Conservation (phyloP, 1,140 invertebrate species). For the Calycopis cecrops region DNA sequence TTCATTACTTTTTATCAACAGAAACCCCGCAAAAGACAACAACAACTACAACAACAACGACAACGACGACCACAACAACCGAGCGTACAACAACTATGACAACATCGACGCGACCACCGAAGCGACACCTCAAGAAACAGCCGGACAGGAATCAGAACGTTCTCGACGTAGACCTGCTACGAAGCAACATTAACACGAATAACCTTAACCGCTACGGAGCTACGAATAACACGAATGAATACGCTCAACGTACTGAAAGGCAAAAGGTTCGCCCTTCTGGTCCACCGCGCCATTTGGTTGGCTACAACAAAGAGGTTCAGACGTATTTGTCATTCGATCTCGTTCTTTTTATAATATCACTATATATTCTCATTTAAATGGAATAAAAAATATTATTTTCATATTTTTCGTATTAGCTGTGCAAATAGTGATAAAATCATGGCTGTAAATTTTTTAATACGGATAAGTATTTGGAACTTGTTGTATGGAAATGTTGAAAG, state of each 20-base stretch:
- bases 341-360: slow-evolving; percentile 6
- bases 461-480: slow-evolving; percentile 51
- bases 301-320: slow-evolving; percentile 35
- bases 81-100: slow-evolving; percentile 33
- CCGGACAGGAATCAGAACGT: slow-evolving; percentile 50
- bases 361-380: slow-evolving; percentile 14
- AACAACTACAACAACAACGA: slow-evolving; percentile 49
- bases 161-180: slow-evolving; percentile 47
- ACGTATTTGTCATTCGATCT: slow-evolving; percentile 17
- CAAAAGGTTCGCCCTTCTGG: slow-evolving; percentile 62
- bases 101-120: slow-evolving; percentile 48
- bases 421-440: slow-evolving; percentile 59
- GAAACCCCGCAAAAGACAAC: slow-evolving; percentile 62
- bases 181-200: slow-evolving; percentile 46
- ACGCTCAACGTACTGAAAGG: slow-evolving; percentile 52
- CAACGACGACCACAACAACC: slow-evolving; percentile 53
- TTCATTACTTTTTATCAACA: slow-evolving; percentile 39
- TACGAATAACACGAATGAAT: slow-evolving; percentile 53
- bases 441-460: slow-evolving; percentile 65
- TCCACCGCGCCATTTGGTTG: slow-evolving; percentile 47
- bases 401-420: slow-evolving; percentile 25
- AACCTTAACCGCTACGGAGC: slow-evolving; percentile 40
- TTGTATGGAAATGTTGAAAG: slow-evolving; percentile 39
- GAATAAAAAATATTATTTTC: slow-evolving; percentile 18
- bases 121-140: slow-evolving; percentile 53